Conservation (phyloP, 2,888 invertebrate species). For the Agonopterix alstromeriana region DNA sequence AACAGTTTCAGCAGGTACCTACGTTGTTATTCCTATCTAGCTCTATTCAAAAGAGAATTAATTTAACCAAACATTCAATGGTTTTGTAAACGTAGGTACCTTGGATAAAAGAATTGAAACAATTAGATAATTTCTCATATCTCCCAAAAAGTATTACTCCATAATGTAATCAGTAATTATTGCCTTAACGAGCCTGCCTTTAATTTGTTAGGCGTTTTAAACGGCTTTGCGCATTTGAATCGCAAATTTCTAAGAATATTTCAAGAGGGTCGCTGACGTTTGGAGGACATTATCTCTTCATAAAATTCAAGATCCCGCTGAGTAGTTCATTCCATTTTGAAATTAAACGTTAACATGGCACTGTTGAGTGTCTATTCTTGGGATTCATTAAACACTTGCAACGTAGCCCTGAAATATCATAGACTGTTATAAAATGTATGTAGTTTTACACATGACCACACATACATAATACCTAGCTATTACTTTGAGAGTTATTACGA, state of each 20-base stretch:
- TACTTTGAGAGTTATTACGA: too few species aligned
- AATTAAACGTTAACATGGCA: conserved; percentile 50
- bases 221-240: conserved; percentile 76
- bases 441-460: too few species aligned
- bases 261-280: conserved; percentile 64
- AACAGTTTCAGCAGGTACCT: too few species aligned
- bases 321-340: conserved; percentile 65
- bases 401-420: background rate
- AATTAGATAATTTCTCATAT: conserved; percentile 6
- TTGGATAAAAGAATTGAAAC: too few species aligned
- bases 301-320: conserved; percentile 70
- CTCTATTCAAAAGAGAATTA: too few species aligned
- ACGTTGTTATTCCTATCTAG: too few species aligned
- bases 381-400: background rate
- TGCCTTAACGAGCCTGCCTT: conserved; percentile 72
- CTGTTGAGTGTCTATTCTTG: conserved; percentile 1
- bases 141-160: conserved; percentile 40
- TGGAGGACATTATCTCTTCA: conserved; percentile 73
- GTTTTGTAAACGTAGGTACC: too few species aligned
- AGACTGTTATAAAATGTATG: too few species aligned
- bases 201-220: conserved; percentile 77
- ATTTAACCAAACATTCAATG: too few species aligned
- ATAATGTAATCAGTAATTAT: conserved; percentile 75
- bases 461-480: too few species aligned
- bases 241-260: conserved; percentile 76